Base-by-base conservation (phyloP, 2,113 vertebrate species). In the Corythornis cristatus region DNA sequence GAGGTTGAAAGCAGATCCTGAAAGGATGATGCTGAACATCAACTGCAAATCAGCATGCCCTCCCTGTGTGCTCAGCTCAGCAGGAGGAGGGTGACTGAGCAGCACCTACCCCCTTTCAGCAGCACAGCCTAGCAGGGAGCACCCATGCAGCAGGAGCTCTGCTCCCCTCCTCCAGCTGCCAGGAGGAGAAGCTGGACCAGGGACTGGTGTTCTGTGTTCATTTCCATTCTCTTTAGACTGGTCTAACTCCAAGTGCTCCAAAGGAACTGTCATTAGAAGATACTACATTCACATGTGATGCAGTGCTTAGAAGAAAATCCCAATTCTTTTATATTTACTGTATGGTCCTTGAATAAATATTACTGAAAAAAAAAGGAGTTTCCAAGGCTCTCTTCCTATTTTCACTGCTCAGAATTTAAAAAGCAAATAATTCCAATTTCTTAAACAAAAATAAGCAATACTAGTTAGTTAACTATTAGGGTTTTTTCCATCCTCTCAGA, bases 311-410 rank as follows among this genome's bases (percentile, higher is more conserved):
- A 93, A 96, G 94, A 46, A 86, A 97, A 95, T 76, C 71, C 37
- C 62, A 95, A 11, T 91, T 88, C 51, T 93, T 74, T 95, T 95
- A 88, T 35, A 95, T 95, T 95, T 95, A 91, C 86, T 96, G 54
- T 93, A 94, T 65, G 81, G 57, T 60, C 3, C 31, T 95, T 97
- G 86, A 91, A 82, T 94, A 97, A 97, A 80, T 71, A 88, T 78
- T 89, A 95, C 71, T 33, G 23, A 93, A 95, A 53, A 92, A 93
- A 50, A 20, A 33, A 33, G n/a, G 73, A 76, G 45, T 56, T 85
- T 94, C 64, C 72, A 56, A 66, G 18, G 80, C 73, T 96, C 78
- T 94, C 95, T 96, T 91, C 86, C 71, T 64, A 75, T 93, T 95
- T 95, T 96, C 54, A 57, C 37, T 19, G 8, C 21, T 57, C 2